Evolutionary conservation across 2,888 invertebrate species (phyloP).

Genomic region (Lepeophtheirus nordmannii): DNA sequence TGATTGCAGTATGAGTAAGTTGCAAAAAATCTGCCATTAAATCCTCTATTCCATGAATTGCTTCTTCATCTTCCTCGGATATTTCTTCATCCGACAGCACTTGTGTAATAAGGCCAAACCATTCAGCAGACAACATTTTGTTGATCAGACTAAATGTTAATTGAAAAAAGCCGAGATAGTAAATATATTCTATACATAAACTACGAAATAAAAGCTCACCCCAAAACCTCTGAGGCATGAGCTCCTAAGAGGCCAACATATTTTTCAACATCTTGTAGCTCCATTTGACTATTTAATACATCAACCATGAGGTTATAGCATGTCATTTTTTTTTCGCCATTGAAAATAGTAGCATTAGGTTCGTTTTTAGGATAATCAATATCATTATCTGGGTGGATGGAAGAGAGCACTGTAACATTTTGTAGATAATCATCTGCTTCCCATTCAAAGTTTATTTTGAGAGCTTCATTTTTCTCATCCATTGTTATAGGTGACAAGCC

Average conservation of each 20-base stretch:
- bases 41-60: background rate
- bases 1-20: slow-evolving; percentile 11
- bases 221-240: slow-evolving; percentile 51
- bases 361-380: background rate
- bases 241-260: slow-evolving; percentile 61
- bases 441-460: slow-evolving; percentile 12
- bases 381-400: slow-evolving; percentile 23
- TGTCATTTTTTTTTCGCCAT: slow-evolving; percentile 50
- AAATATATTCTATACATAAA: too few species aligned
- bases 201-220: background rate
- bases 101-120: slow-evolving; percentile 49
- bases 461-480: background rate
- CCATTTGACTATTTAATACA: slow-evolving; percentile 75
- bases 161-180: background rate
- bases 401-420: slow-evolving; percentile 17
- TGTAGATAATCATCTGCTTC: slow-evolving; percentile 26
- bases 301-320: slow-evolving; percentile 94
- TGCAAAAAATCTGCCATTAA: slow-evolving; percentile 10
- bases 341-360: slow-evolving; percentile 23
- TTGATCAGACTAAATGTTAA: slow-evolving; percentile 45
- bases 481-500: background rate
- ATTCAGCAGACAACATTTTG: slow-evolving; percentile 52
- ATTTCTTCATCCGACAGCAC: slow-evolving; percentile 31
- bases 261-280: slow-evolving; percentile 59
- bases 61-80: slow-evolving; percentile 9